Percentiles rank a stretch among this genome's conserved stretches.
phyloP scores from a whole-genome alignment of 2,797 vertebrate genomes.

The Sphenopsis melanotis region DNA sequence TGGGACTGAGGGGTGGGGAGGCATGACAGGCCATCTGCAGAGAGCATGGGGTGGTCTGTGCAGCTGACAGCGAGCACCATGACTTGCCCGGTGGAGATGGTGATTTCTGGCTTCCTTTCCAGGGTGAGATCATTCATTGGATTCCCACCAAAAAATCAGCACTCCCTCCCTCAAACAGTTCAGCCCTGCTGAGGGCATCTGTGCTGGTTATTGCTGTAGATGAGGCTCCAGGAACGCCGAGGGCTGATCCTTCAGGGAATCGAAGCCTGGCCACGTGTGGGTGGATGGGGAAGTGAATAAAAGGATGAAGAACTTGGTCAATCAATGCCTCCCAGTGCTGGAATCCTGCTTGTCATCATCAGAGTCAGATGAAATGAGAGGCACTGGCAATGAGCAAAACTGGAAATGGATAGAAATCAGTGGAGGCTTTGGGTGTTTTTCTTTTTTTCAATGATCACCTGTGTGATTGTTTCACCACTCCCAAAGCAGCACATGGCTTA shows the following conservation, averaged over 20 bases:
- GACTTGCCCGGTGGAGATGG: neutral
- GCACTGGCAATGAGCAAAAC: neutral
- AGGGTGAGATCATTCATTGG: constrained; percentile 32
- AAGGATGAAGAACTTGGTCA: neutral
- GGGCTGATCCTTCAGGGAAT: constrained; percentile 5
- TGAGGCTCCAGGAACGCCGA: neutral
- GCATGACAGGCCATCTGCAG: neutral
- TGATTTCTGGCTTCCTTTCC: constrained; percentile 24
- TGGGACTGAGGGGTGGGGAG: neutral
- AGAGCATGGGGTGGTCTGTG: neutral
- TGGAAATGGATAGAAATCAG: neutral
- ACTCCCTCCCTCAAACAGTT: neutral
- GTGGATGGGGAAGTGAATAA: neutral
- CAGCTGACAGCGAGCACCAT: neutral
- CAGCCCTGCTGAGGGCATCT: constrained; percentile 61
- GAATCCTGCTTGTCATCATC: neutral
- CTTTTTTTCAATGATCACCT: neutral
- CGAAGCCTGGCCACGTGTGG: neutral
- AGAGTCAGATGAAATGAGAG: neutral
- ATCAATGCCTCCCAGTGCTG: neutral
- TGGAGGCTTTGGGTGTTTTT: neutral
- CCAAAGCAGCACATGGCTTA: neutral
- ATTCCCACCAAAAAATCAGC: constrained; percentile 24
- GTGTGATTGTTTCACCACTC: neutral
- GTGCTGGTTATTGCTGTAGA: constrained; percentile 6